Conservation (phyloP, 2,797 vertebrate genomes). For the Alfaro cultratus region DNA sequence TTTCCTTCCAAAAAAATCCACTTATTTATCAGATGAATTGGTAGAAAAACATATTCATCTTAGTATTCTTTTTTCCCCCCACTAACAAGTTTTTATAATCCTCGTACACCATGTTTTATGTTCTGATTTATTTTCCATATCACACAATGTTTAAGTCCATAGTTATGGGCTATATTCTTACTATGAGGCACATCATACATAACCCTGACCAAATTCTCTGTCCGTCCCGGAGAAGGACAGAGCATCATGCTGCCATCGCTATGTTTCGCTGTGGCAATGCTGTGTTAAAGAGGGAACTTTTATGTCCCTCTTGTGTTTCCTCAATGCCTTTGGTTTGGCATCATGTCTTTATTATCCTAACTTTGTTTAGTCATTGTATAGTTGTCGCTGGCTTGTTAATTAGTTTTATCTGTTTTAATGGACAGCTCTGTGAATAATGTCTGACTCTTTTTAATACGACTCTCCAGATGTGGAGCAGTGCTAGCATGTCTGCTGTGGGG, state of each 20-base stretch:
- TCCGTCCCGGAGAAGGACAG: background rate
- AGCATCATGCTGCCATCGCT: background rate
- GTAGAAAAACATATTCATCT: background rate
- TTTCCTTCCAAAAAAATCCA: no score
- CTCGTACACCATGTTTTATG: background rate
- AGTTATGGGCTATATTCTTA: background rate
- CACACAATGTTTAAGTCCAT: background rate
- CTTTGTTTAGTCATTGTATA: background rate
- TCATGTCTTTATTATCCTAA: background rate
- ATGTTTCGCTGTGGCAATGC: background rate
- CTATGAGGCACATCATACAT: background rate
- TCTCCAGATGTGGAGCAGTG: background rate
- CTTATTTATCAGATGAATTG: no score
- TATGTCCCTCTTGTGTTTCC: background rate
- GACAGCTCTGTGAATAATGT: background rate
- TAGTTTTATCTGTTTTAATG: background rate
- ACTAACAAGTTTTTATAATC: background rate
- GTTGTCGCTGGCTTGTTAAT: background rate
- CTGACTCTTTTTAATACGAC: slow-evolving; percentile 8
- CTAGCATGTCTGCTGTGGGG: slow-evolving; percentile 1
- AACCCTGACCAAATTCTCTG: background rate
- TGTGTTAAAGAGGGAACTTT: background rate
- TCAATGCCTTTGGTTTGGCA: background rate
- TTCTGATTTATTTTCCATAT: background rate
- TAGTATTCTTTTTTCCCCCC: rapidly evolving